phyloP scores from a whole-genome alignment of 2,888 invertebrate species.

The Drosophila birchii region DNA sequence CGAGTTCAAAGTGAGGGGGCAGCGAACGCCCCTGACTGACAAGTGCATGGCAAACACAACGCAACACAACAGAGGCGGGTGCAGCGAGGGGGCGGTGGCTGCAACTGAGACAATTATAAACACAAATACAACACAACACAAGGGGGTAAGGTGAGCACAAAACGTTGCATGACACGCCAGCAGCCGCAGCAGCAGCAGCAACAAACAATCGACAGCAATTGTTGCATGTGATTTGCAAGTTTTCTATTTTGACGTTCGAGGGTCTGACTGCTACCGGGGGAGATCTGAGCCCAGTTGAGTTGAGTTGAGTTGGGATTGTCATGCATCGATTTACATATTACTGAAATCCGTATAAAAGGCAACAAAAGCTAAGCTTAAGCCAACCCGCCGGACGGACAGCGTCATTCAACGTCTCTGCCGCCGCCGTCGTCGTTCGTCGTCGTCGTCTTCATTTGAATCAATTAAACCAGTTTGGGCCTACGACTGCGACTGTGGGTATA shows the following conservation, averaged over 20 bases:
- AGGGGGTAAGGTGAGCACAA: conserved; percentile 52
- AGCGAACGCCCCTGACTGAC: conserved; percentile 73
- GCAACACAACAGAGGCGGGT: neutral
- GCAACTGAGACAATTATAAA: conserved; percentile 64
- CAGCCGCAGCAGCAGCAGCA: conserved; percentile 20
- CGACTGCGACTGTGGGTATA: conserved; percentile 28
- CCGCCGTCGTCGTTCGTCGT: conserved; percentile 60
- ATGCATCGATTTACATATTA: conserved; percentile 68
- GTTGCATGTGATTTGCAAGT: conserved; percentile 69
- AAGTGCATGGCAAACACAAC: conserved; percentile 30
- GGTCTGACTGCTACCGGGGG: conserved; percentile 49
- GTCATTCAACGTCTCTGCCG: conserved; percentile 54
- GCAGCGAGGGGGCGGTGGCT: conserved; percentile 13
- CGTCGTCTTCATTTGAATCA: conserved; percentile 73
- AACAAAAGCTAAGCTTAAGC: conserved; percentile 48
- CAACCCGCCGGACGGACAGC: conserved; percentile 51
- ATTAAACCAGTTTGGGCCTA: conserved; percentile 61
- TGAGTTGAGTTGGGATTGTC: conserved; percentile 44
- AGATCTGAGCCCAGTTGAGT: neutral
- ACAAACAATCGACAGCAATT: conserved; percentile 45
- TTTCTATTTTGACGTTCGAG: conserved; percentile 41
- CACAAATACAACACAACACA: conserved; percentile 54
- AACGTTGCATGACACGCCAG: conserved; percentile 66
- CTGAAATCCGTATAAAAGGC: conserved; percentile 43
- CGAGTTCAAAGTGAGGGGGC: conserved; percentile 61